Conservation (phyloP, 2,797 vertebrate genomes). For the Cyprinodon diabolis region DNA sequence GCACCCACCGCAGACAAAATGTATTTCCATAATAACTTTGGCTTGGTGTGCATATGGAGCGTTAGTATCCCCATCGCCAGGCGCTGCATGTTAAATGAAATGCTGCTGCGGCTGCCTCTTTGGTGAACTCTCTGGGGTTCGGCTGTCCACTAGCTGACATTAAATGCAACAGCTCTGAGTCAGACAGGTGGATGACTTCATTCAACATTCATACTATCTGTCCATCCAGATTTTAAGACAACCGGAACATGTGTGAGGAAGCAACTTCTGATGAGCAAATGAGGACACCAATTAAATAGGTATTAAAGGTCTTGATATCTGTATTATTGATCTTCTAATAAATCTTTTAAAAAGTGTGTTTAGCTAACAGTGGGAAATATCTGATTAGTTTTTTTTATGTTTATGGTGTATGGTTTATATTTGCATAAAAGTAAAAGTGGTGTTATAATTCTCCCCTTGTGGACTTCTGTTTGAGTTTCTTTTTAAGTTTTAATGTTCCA, state of each 20-base stretch:
- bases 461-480: no score
- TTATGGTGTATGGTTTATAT: no score
- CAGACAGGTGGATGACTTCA: conserved; percentile 64
- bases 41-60: conserved; percentile 58
- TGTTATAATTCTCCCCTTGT: no score
- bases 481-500: no score
- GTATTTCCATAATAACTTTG: conserved; percentile 73
- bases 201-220: conserved; percentile 62
- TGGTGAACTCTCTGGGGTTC: conserved; percentile 60
- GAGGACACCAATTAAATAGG: neutral
- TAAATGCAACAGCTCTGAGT: conserved; percentile 53
- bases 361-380: neutral
- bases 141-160: conserved; percentile 53
- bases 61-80: conserved; percentile 58
- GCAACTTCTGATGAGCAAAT: conserved; percentile 7
- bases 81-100: conserved; percentile 65
- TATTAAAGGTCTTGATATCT: neutral
- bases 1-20: conserved; percentile 46
- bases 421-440: no score
- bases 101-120: conserved; percentile 55
- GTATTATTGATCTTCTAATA: neutral
- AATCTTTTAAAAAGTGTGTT: no score
- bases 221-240: conserved; percentile 36
- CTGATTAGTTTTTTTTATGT: neutral
- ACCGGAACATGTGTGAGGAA: neutral